A percentile compares a stretch with the other conserved stretches of the same genome.
Conservation (phyloP, 2,113 vertebrate species). For the Petaurus breviceps region DNA sequence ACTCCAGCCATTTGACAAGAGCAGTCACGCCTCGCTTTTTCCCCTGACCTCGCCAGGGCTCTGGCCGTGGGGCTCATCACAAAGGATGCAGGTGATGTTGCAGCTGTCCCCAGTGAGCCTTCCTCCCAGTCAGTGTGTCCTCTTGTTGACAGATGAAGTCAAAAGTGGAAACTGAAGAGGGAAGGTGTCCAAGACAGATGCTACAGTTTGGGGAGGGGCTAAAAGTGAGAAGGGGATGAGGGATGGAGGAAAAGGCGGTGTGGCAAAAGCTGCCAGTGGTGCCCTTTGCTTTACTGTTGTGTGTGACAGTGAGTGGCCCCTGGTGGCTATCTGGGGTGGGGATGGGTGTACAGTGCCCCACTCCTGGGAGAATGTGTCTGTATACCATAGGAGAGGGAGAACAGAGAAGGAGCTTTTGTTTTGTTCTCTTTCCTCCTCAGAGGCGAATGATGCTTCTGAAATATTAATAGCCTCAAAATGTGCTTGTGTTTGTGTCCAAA, state of each 20-base stretch:
- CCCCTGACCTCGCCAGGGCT: not conserved
- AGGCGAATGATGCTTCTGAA: not conserved
- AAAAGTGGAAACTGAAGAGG: conserved; percentile 74
- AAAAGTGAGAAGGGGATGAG: conserved; percentile 76
- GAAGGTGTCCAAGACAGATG: conserved; percentile 74
- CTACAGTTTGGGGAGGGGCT: conserved; percentile 63
- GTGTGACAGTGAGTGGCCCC: not conserved
- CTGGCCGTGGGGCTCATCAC: not conserved
- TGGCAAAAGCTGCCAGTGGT: conserved; percentile 53
- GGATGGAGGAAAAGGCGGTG: conserved; percentile 64
- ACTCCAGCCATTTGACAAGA: not conserved
- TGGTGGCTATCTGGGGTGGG: not conserved
- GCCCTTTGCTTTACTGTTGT: conserved; percentile 4
- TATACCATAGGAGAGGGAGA: not conserved
- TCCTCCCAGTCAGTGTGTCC: conserved; percentile 44
- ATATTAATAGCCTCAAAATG: rapidly evolving
- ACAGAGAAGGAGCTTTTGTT: not conserved
- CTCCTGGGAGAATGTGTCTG: conserved; percentile 17
- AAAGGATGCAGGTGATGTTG: not conserved
- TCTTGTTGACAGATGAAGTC: conserved; percentile 1
- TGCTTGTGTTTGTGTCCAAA: not conserved
- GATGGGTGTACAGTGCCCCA: not conserved
- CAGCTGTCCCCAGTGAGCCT: not conserved
- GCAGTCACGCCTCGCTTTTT: not conserved
- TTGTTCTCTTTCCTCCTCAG: rapidly evolving